phyloP scores from a whole-genome alignment of 2,888 invertebrate species.

The Athripsodes cinereus region DNA sequence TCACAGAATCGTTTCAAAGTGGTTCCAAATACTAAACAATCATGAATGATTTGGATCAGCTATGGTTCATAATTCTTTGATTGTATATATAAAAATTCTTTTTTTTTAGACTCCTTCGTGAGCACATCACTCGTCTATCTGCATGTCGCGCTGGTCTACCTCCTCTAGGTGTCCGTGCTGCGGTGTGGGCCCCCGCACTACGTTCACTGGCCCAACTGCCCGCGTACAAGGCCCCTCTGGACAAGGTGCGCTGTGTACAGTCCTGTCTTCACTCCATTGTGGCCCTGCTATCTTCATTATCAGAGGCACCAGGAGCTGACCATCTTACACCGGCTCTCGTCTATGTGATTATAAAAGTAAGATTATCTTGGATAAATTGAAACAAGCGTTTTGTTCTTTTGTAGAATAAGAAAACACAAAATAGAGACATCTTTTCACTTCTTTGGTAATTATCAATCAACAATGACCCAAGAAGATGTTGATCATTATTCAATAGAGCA shows the following conservation, averaged over 20 bases:
- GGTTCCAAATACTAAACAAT: too few relatives aligned
- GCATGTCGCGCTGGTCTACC: conserved; percentile 68
- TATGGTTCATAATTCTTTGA: too few relatives aligned
- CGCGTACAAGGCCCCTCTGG: conserved; percentile 84
- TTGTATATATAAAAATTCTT: too few relatives aligned
- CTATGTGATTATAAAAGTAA: conserved; percentile 89
- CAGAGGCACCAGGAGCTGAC: conserved; percentile 83
- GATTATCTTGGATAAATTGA: too few relatives aligned
- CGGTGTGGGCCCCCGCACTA: conserved; percentile 95
- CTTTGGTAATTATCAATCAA: too few relatives aligned
- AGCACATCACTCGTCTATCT: conserved; percentile 81
- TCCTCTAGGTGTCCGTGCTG: conserved; percentile 78
- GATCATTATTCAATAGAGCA: too few relatives aligned
- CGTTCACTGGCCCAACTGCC: conserved; percentile 81
- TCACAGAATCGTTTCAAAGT: too few relatives aligned
- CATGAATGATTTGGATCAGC: too few relatives aligned
- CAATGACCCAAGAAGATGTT: too few relatives aligned
- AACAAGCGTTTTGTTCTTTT: too few relatives aligned
- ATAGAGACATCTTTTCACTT: too few relatives aligned
- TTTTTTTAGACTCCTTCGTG: conserved; percentile 67
- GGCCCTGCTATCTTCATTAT: conserved; percentile 84
- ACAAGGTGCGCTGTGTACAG: conserved; percentile 85
- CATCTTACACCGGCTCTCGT: conserved; percentile 96
- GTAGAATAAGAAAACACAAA: too few relatives aligned
- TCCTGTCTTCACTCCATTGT: conserved; percentile 91